phyloP scores from a whole-genome alignment of 2,113 vertebrate species.

The Larimichthys crocea region DNA sequence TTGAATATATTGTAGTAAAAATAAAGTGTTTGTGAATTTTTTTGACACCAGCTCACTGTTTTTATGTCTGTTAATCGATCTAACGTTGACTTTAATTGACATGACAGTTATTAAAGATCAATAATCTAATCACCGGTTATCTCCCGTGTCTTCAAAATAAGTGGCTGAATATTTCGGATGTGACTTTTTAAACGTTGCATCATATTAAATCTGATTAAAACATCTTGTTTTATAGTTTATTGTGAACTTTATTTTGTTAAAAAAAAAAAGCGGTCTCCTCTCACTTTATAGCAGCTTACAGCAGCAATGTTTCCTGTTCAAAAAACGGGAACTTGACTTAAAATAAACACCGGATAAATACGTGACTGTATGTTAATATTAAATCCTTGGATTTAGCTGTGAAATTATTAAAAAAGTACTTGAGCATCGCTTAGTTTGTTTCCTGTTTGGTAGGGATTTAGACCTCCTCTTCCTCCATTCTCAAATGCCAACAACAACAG shows the following conservation, averaged over 20 bases:
- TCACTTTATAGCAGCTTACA: background rate
- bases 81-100: no score
- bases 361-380: background rate
- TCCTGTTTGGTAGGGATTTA: slow-evolving; percentile 85
- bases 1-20: no score
- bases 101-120: background rate
- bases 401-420: slow-evolving; percentile 50
- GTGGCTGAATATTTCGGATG: background rate
- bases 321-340: background rate
- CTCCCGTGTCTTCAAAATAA: background rate
- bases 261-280: background rate
- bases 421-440: slow-evolving; percentile 73
- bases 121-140: background rate
- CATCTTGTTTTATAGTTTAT: background rate
- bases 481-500: slow-evolving; percentile 87
- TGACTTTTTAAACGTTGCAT: no score
- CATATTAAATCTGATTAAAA: background rate
- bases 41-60: no score
- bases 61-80: no score
- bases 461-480: slow-evolving; percentile 88
- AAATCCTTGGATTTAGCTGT: background rate
- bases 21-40: no score
- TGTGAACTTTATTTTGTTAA: background rate
- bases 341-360: background rate
- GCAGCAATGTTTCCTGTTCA: background rate